Evolutionary conservation across 1,140 invertebrate genomes (phyloP).

Genomic region (Drosophila dunni): DNA sequence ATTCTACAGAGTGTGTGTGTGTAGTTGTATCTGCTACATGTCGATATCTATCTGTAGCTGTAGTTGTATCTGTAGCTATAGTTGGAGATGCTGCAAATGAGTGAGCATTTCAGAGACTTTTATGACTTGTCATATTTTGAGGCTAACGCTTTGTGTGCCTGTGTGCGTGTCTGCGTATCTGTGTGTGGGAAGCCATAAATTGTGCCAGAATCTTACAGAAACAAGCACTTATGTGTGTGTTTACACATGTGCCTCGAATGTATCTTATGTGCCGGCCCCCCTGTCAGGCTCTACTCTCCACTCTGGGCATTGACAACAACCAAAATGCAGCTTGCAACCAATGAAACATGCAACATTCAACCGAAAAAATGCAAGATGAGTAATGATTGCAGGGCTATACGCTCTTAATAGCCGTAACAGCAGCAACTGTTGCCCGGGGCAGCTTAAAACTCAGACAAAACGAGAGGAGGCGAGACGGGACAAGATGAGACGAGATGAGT

Average conservation of each 20-base stretch:
- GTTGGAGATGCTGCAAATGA: slow-evolving; percentile 46
- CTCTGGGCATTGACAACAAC: slow-evolving; percentile 66
- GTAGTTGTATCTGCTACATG: slow-evolving; percentile 42
- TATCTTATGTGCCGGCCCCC: slow-evolving; percentile 44
- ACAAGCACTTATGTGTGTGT: slow-evolving; percentile 24
- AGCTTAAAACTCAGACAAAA: slow-evolving; percentile 50
- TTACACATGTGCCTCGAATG: slow-evolving; percentile 37
- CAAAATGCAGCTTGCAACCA: slow-evolving; percentile 35
- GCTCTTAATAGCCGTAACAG: slow-evolving; percentile 56
- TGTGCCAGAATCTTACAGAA: slow-evolving; percentile 58
- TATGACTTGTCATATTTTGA: slow-evolving; percentile 78
- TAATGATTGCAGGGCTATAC: slow-evolving; percentile 77
- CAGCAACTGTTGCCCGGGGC: slow-evolving; percentile 42
- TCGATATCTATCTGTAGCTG: neutral
- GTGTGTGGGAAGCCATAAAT: slow-evolving; percentile 76
- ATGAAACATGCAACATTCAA: slow-evolving; percentile 27
- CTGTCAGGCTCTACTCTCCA: slow-evolving; percentile 24
- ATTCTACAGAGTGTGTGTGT: slow-evolving; percentile 29
- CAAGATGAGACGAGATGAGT: slow-evolving; percentile 21
- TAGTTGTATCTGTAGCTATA: neutral
- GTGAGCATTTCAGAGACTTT: slow-evolving; percentile 58
- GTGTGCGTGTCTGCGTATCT: neutral
- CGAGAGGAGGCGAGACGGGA: slow-evolving; percentile 12
- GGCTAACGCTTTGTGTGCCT: slow-evolving; percentile 43
- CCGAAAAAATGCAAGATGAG: slow-evolving; percentile 68